Evolutionary conservation across 2,797 vertebrate genomes (phyloP), one percentile per base, ranked within the genome.

Genomic region (Erpetoichthys calabaricus): DNA sequence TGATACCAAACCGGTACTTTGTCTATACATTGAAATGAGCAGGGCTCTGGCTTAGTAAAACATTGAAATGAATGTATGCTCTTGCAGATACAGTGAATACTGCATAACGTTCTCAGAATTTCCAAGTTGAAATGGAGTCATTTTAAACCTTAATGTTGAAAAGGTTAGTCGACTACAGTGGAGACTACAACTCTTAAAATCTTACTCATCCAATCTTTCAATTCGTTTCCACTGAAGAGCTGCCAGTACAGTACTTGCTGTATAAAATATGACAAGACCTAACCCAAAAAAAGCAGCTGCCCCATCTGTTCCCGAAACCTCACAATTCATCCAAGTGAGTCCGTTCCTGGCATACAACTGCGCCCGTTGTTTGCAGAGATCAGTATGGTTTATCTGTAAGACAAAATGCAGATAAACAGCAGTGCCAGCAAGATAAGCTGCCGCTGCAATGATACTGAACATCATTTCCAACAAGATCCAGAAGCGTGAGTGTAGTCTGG

Each of bases 301-400:
- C 41, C 59, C 66, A 7, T 68, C 66, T 1, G 66, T 63, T 4
- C 66, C 66, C 3, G 66, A 10, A 3, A 68, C 51, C 42, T 60
- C 49, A 57, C 66, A 68, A 53, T 68, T 65, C 66, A 68, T 68
- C 66, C 66, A 68, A 3, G 55, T 68, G 10, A 68, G 58, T 44
- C 66, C 66, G 41, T 68, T 63, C 50, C 66, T 59, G 55, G 59
- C 57, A 4, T 68, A 68, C 8, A 68, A 45, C 44, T 53, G 58
- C 51, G 62, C 66, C 8, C 66, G 58, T 49, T 3, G 54, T 56
- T 61, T 65, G 45, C 66, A 68, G 49, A 68, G 42, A 3, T 65
- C 66, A 0, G 63, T 68, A 41, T 45, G 45, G 41, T 68, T 68
- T 45, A 68, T 59, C 55, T 68, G 63, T 3, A 68, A 61, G 53